Base-by-base conservation (phyloP, 2,888 invertebrate species). In the Xylota sylvarum region DNA sequence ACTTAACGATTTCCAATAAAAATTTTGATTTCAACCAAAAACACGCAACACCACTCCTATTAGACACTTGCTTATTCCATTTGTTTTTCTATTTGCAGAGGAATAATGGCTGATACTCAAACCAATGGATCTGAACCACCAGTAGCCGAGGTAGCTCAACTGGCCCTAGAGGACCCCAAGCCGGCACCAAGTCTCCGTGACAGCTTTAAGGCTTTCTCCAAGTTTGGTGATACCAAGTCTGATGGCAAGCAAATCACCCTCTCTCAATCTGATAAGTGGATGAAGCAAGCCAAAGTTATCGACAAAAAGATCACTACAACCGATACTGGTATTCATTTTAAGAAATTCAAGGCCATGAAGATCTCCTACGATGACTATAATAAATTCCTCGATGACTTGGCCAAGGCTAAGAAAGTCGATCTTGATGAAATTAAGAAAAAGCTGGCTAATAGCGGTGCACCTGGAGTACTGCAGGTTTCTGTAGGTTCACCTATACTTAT, bases 181-280 rank as follows among this genome's bases (percentile, higher is more conserved):
- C 91, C 92, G 9, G 91, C 92, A 87, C 90, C 90, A 5, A 91
- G 93, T 50, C 94, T 95, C 77, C 94, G 95, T 92, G 95, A 96
- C 77, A 95, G 95, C 73, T 97, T 97, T 91, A 95, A 95, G 90
- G 94, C 95, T 1, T 98, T 97, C 92, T 95, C 96, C 6, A 97
- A 97, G 93, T 98, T 97, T 91, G 97, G 97, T 0, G 97, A 97
- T 91, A 94, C 94, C 3, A 97, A 97, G 91, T 96, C 97, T 14
- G 97, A 97, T 90, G 97, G 97, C 62, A 97, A 96, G 92, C 94
- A 94, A 52, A 96, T 98, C 87, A 97, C 97, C 0, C 93, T 98
- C n/a, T 96, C 96, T 9, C 97, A 98, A 92, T 96, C 97, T 90
- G 98, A 98, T 92, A 98, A 97, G 93, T 98, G 98, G 98, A 96